Evolutionary conservation across 2,888 invertebrate genomes (phyloP), one percentile per base, ranked within the genome.

Genomic region (Stenodera caucasica): DNA sequence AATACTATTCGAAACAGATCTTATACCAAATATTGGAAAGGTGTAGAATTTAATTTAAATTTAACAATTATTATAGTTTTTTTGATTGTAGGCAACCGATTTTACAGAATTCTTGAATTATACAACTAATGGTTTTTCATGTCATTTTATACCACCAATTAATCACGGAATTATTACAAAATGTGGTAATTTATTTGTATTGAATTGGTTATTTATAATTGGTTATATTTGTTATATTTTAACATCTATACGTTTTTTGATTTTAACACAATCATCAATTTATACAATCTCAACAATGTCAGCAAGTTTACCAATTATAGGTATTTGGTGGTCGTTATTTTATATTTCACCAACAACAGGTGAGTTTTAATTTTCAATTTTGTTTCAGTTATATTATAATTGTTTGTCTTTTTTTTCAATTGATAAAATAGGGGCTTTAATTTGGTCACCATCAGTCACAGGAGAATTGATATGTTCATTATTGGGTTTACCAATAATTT

Each of bases 391-490:
- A 50, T 55, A 32, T 33, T 11, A 37, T 23, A 37, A 23, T 35
- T 33, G 12, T 53, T 18, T 57, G 9, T 35, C 49, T 37, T 52
- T 61, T 32, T 67, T 63, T 58, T 49, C 33, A 26, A 30, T 33
- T 33, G 12, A 8, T n/a, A n/a, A n/a, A 67, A 8, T 66, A 84
- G 84, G 82, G 68, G 74, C 77, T 57, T 75, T 84, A 59, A 69
- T 80, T 23, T 86, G 85, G 85, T 79, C 83, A 57, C 86, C 86
- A n/a, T 81, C 82, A 14, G 79, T 86, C 56, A 83, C 84, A 5
- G 86, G 86, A n/a, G 86, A 86, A 72, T 73, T 86, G 21, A 84
- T 86, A 58, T 86, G 86, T 72, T 84, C 85, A 0, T 76, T 85
- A 26, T 76, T 86, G 21, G 86, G 86, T 59, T 79, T 86, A 58